These are phyloP conservation scores for Hybognathus amarus DNA, from an alignment of 2,797 vertebrate species.

Conservation along the genomic window DNA sequence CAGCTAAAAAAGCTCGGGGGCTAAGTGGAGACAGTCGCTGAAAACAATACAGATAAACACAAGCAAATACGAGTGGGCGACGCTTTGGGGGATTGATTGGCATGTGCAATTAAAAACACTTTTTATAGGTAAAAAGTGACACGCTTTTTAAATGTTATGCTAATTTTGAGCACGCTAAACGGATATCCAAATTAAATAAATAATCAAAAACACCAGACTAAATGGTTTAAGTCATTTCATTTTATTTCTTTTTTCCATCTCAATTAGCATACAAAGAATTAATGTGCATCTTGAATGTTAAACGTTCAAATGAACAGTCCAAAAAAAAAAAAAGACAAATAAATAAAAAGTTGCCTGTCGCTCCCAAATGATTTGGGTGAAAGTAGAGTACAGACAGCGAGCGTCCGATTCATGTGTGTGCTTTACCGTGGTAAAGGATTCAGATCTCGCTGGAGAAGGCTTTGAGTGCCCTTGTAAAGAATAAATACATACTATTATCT, in stretches of 20 bases:
- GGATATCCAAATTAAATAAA: constrained; percentile 57
- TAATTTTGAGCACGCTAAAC: neutral
- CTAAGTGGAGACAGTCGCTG: constrained; percentile 44
- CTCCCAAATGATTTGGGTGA: constrained; percentile 38
- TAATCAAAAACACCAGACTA: constrained; percentile 65
- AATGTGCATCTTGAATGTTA: constrained; percentile 62
- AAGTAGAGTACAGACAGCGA: constrained; percentile 24
- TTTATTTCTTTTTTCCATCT: constrained; percentile 49
- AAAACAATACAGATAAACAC: constrained; percentile 57
- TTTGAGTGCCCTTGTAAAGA: constrained; percentile 9
- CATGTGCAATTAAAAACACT: constrained; percentile 47
- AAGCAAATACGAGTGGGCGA: constrained; percentile 51
- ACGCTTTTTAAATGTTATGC: neutral
- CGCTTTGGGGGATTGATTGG: constrained; percentile 43
- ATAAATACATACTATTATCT: constrained; percentile 50
- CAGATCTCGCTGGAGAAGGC: constrained; percentile 25
- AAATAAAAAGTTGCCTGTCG: constrained; percentile 66
- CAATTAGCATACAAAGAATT: constrained; percentile 68
- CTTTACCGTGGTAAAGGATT: neutral
- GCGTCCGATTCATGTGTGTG: constrained; percentile 16
- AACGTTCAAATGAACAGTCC: constrained; percentile 58
- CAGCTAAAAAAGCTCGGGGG: constrained; percentile 53
- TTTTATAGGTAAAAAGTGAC: neutral
- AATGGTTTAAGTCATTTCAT: constrained; percentile 69
- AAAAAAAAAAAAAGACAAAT: constrained; percentile 63